Evolutionary conservation across 2,797 vertebrate species (phyloP).

Genomic region (Pipistrellus nathusii): DNA sequence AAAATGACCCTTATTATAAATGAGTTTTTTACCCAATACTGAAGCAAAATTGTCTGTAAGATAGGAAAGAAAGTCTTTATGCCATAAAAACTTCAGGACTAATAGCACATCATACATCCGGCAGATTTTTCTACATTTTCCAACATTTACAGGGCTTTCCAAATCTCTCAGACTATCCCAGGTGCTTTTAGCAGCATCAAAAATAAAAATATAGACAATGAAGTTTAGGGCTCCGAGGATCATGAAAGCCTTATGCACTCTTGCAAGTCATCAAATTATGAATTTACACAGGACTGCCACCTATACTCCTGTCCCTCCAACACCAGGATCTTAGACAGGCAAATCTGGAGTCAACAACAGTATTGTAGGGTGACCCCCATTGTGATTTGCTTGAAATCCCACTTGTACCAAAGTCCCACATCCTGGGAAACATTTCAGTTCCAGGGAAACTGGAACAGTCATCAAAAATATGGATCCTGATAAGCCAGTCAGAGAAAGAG

Average conservation of each 20-base stretch:
- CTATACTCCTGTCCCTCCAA: background rate
- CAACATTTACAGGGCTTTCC: background rate
- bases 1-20: background rate
- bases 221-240: background rate
- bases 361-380: background rate
- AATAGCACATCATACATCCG: background rate
- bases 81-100: slow-evolving; percentile 3
- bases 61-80: background rate
- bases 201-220: background rate
- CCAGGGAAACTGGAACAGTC: background rate
- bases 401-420: background rate
- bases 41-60: background rate
- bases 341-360: background rate
- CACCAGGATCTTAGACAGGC: background rate
- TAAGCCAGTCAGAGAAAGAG: background rate
- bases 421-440: background rate
- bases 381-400: background rate
- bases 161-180: background rate
- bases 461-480: background rate
- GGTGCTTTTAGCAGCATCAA: background rate
- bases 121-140: background rate
- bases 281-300: background rate
- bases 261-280: background rate
- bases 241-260: background rate
- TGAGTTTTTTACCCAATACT: background rate